These are phyloP conservation scores for Natrix natrix DNA, from an alignment of 2,797 vertebrate species.

Conservation along the genomic window DNA sequence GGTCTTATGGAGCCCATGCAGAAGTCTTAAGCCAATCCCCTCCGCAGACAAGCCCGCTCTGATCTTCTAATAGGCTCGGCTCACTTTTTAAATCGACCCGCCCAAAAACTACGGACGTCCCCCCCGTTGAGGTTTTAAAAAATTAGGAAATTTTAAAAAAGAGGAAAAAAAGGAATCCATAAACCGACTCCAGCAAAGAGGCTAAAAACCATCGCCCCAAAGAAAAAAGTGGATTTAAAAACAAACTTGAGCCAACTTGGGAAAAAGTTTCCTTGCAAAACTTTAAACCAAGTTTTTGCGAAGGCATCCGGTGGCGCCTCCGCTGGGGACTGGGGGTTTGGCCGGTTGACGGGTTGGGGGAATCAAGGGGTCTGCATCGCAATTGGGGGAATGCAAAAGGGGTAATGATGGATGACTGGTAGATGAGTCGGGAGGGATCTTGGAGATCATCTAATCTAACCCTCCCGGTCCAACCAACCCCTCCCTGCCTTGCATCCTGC, in stretches of 20 bases:
- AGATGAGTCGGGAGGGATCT: no score
- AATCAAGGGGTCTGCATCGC: neutral
- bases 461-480: no score
- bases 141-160: neutral
- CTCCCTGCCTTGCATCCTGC: no score
- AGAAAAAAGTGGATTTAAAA: neutral
- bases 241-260: neutral
- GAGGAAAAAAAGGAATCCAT: no score
- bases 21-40: neutral
- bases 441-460: no score
- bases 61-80: conserved; percentile 9
- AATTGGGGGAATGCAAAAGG: neutral
- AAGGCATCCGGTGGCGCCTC: neutral
- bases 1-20: neutral
- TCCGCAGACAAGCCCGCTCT: neutral
- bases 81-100: conserved; percentile 43
- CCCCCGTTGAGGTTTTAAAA: neutral
- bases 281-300: neutral
- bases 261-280: neutral
- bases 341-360: neutral
- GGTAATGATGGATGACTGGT: no score
- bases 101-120: conserved; percentile 12
- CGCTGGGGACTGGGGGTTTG: neutral
- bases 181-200: neutral
- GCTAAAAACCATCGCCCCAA: no score